Evolutionary conservation across 2,113 vertebrate genomes (phyloP), one percentile per base, ranked within the genome.

Genomic region (Actinemys pallida): DNA sequence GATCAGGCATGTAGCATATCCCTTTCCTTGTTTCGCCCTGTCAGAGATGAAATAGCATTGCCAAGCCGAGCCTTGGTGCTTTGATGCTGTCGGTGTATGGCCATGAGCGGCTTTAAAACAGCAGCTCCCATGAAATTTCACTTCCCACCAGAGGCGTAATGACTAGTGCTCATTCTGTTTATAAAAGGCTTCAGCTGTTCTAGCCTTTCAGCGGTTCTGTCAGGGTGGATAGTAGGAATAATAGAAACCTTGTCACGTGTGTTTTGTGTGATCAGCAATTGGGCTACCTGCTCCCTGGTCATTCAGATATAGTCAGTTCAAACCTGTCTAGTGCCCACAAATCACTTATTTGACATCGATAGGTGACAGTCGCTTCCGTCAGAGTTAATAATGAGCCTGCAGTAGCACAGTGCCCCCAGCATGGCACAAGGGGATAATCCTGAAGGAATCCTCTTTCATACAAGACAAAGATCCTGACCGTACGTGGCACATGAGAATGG

Each of bases 91-190:
- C 90, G 79, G 88, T 90, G 52, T 65, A 86, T 59, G 56, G 65
- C 86, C 81, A 31, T 75, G 53, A 88, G 81, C 85, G 49, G 86
- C 76, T 97, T 96, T 94, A 84, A 57, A 90, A 90, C 88, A 78
- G 80, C 56, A 81, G 88, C 79, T 10, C 62, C n/a, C 45, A n/a
- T 39, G 10, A 93, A 90, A 84, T 84, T 91, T 62, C 31, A 50
- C 96, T 98, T 94, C 49, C 20, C 81, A 90, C 84, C 75, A 31
- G 59, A 82, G 54, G 3, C 49, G 17, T 81, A 90, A 93, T 50
- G 90, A 49, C 39, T 95, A 53, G 31, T 42, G n/a, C 81, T 88
- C 53, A 56, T 83, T 87, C 76, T 84, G 80, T 83, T 83, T 82
- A 84, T 42, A 56, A 96, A 91, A 96, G 53, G 9, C 53, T 87